These are phyloP conservation scores for Nyctibius bracteatus DNA, from an alignment of 2,113 vertebrate species.

Conservation along the genomic window DNA sequence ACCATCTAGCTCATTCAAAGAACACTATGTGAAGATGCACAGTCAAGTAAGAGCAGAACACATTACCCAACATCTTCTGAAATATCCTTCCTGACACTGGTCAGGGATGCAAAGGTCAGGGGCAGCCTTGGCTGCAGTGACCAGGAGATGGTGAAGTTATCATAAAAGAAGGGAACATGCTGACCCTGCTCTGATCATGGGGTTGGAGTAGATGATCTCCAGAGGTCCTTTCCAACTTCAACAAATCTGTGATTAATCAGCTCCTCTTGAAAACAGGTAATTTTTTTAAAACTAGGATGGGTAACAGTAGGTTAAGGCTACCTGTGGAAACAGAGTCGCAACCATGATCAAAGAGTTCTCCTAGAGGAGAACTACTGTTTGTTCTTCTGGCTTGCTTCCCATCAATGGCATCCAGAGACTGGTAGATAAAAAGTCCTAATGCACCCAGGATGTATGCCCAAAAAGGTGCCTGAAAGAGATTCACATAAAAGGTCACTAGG, in stretches of 20 bases:
- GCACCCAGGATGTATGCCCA: slow-evolving; percentile 90
- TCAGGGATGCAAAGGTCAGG: background rate
- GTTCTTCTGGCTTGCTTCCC: slow-evolving; percentile 97
- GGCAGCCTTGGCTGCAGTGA: background rate
- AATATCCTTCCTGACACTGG: background rate
- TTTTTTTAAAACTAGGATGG: background rate
- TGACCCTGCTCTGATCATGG: background rate
- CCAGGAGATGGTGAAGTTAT: background rate
- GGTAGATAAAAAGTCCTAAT: slow-evolving; percentile 92
- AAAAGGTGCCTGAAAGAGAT: slow-evolving; percentile 81
- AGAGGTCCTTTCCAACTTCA: background rate
- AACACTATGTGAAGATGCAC: accelerated
- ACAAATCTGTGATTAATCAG: background rate
- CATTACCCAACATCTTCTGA: background rate
- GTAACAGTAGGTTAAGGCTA: slow-evolving; percentile 55
- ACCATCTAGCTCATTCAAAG: background rate
- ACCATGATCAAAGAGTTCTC: slow-evolving; percentile 97
- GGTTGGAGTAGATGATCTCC: background rate
- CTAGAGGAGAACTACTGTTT: slow-evolving; percentile 91
- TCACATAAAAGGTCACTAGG: background rate
- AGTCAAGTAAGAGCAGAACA: background rate
- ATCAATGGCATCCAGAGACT: slow-evolving; percentile 96
- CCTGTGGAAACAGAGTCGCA: slow-evolving; percentile 97
- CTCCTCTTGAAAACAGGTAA: background rate
- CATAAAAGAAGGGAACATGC: background rate